These are phyloP conservation scores for Dicrostonyx torquatus DNA, from an alignment of 2,797 vertebrate genomes.

Conservation along the genomic window DNA sequence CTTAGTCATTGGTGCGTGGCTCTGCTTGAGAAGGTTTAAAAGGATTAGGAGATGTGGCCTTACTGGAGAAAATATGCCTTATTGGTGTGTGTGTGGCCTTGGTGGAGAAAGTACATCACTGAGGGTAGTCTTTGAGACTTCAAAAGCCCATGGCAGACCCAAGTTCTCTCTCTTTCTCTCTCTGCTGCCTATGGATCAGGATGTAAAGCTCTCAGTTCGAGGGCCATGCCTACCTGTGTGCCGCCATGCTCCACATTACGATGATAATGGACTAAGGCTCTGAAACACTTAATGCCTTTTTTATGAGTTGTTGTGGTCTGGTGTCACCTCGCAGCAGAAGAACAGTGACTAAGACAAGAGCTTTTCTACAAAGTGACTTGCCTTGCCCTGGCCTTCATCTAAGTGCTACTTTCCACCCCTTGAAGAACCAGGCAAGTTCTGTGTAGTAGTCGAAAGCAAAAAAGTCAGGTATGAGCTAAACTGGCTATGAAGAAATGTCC, in stretches of 20 bases:
- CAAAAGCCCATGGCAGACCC: background rate
- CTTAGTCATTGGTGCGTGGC: background rate
- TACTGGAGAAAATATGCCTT: background rate
- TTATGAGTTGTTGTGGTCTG: background rate
- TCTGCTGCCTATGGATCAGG: background rate
- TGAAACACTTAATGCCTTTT: background rate
- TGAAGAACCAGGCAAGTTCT: background rate
- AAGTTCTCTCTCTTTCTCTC: background rate
- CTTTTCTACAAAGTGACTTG: conserved; percentile 26
- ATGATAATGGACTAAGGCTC: background rate
- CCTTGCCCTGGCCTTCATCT: background rate
- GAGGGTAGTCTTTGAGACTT: background rate
- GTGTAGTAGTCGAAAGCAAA: background rate
- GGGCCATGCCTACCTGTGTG: background rate
- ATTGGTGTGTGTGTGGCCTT: background rate
- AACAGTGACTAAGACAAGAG: background rate
- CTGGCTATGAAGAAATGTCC: background rate
- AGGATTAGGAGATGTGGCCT: background rate
- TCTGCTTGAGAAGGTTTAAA: background rate
- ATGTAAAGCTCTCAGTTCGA: background rate
- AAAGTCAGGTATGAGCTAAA: conserved; percentile 26
- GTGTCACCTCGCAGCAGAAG: background rate
- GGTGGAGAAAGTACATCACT: background rate
- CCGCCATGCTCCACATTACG: background rate
- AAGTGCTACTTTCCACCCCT: background rate